A percentile compares a stretch with the other conserved stretches of the same genome.
Conservation (phyloP, 2,113 vertebrate genomes). For the Phodopus roborovskii region DNA sequence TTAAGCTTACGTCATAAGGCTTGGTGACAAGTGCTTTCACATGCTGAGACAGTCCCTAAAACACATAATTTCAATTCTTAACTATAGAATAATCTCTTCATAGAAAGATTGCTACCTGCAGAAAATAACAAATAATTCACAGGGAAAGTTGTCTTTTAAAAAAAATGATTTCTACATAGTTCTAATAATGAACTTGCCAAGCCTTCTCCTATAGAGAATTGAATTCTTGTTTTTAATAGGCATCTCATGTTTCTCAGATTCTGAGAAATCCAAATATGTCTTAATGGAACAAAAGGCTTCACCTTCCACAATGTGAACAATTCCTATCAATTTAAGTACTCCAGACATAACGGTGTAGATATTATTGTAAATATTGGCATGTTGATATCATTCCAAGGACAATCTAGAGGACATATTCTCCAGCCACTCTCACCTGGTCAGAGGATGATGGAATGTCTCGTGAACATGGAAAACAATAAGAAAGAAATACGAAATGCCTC, state of each 20-base stretch:
- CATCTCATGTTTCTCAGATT: neutral
- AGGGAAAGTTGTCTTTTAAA: neutral
- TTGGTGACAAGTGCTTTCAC: neutral
- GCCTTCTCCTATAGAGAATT: conserved; percentile 9
- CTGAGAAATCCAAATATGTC: neutral
- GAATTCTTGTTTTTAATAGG: neutral
- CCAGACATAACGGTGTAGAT: neutral
- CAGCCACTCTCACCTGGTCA: neutral
- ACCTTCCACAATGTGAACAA: neutral
- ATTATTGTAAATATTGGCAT: neutral
- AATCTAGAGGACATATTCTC: conserved; percentile 14
- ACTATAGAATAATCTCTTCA: neutral
- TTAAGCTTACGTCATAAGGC: neutral
- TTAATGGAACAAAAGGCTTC: neutral
- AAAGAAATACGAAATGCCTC: conserved; percentile 32
- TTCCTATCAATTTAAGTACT: neutral
- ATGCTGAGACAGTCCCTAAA: neutral
- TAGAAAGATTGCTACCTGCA: neutral
- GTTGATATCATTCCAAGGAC: conserved; percentile 32
- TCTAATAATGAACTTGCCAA: conserved; percentile 24
- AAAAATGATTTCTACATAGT: neutral
- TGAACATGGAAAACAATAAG: conserved; percentile 19
- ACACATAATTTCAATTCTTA: conserved; percentile 41
- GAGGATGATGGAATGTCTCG: conserved; percentile 33
- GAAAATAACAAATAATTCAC: conserved; percentile 14